phyloP scores from a whole-genome alignment of 2,888 invertebrate genomes.

The Macrophya annulata region DNA sequence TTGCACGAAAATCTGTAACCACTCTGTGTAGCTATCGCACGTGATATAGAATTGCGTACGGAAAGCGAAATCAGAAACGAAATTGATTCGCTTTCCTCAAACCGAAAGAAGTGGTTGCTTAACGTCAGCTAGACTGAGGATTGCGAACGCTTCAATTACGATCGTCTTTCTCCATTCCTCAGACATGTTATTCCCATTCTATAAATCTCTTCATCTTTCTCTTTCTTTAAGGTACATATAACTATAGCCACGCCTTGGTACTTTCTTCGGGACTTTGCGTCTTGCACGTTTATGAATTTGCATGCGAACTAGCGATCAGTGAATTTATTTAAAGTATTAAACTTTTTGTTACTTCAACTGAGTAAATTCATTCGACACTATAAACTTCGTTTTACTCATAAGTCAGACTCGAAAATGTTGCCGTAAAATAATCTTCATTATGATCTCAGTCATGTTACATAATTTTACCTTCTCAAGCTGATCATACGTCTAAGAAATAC shows the following conservation, averaged over 20 bases:
- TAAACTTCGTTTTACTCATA: not conserved
- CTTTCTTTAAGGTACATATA: not conserved
- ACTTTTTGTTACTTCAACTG: not conserved
- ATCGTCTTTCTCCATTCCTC: conserved; percentile 39
- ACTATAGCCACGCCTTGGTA: conserved; percentile 42
- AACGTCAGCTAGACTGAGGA: conserved; percentile 3
- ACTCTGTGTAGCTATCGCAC: not conserved
- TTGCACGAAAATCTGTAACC: not conserved
- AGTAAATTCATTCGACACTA: not conserved
- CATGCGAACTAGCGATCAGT: not conserved
- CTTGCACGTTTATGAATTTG: conserved; percentile 12
- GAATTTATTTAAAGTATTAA: not conserved
- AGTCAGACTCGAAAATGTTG: not conserved
- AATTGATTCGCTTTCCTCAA: conserved; percentile 56
- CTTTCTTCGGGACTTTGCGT: conserved; percentile 31
- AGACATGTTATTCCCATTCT: not conserved
- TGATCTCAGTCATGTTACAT: not conserved
- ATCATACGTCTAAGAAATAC: not conserved
- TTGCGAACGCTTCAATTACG: not conserved
- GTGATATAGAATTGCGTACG: conserved; percentile 39
- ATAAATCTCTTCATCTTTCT: conserved; percentile 5
- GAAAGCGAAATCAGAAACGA: conserved; percentile 53
- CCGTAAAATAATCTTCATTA: not conserved
- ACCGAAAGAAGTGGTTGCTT: conserved; percentile 51
- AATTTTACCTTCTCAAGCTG: not conserved